phyloP scores from a whole-genome alignment of 1,140 invertebrate species.

The Ips typographus region DNA sequence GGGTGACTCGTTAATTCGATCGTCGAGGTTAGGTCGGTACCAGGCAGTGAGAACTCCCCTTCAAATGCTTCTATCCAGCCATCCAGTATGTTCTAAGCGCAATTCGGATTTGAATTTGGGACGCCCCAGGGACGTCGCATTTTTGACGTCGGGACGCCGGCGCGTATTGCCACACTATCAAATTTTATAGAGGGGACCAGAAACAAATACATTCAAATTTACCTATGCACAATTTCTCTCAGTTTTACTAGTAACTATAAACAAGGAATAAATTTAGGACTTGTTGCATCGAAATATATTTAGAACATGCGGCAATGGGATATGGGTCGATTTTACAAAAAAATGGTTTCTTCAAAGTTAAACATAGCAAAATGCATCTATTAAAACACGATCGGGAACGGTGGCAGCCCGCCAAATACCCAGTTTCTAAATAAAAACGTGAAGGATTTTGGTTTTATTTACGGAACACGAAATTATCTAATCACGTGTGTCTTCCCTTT shows the following conservation, averaged over 20 bases:
- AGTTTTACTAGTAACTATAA: conserved; percentile 7
- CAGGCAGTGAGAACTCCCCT: conserved; percentile 41
- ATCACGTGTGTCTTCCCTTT: background rate
- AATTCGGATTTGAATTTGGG: conserved; percentile 36
- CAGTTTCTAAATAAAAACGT: conserved; percentile 29
- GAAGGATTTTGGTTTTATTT: conserved; percentile 27
- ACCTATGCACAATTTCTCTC: conserved; percentile 6
- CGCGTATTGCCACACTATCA: conserved; percentile 24
- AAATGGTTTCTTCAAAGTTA: background rate
- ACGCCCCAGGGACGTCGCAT: conserved; percentile 25
- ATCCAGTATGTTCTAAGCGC: conserved; percentile 42
- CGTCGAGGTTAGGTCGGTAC: conserved; percentile 38
- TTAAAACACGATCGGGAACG: conserved; percentile 12
- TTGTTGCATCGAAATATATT: no score
- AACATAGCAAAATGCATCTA: conserved; percentile 25
- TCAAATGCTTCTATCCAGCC: conserved; percentile 42
- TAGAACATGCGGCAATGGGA: background rate
- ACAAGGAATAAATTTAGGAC: background rate
- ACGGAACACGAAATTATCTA: conserved; percentile 8
- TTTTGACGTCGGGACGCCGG: conserved; percentile 38
- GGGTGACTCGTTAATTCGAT: conserved; percentile 8
- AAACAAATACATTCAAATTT: no score
- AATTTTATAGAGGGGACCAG: no score
- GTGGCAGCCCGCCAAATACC: conserved; percentile 17
- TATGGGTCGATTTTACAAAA: background rate